Percentiles rank a stretch among this genome's conserved stretches.
These are phyloP conservation scores for Lycophotia porphyrea DNA, from an alignment of 2,888 invertebrate genomes.

Conservation along the genomic window DNA sequence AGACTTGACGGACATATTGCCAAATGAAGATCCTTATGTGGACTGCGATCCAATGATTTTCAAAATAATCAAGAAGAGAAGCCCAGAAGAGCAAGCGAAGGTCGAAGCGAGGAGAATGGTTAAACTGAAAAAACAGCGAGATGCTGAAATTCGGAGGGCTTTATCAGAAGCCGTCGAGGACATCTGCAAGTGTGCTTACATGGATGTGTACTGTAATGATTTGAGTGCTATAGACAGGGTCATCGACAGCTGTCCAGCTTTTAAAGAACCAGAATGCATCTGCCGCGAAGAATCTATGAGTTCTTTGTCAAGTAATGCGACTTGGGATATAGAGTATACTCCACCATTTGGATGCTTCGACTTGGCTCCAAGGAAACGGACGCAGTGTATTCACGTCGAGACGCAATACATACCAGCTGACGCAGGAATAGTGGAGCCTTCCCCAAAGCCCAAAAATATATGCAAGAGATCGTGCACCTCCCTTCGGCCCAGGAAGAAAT, in stretches of 20 bases:
- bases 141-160: conserved; percentile 87
- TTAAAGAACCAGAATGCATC: conserved; percentile 85
- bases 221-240: conserved; percentile 85
- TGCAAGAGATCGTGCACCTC: conserved; percentile 71
- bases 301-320: conserved; percentile 90
- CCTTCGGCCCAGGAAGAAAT: conserved; percentile 70
- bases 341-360: conserved; percentile 93
- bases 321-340: conserved; percentile 93
- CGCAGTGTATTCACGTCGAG: conserved; percentile 89
- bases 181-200: conserved; percentile 88
- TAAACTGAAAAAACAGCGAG: conserved; percentile 89
- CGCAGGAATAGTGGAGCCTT: conserved; percentile 80
- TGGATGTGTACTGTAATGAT: conserved; percentile 88
- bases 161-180: conserved; percentile 86
- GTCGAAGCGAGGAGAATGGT: conserved; percentile 89
- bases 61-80: conserved; percentile 91
- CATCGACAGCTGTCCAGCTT: conserved; percentile 85
- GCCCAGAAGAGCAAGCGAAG: conserved; percentile 89
- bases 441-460: conserved; percentile 70
- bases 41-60: conserved; percentile 93
- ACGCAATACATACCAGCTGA: conserved; percentile 91
- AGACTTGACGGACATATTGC: conserved; percentile 89
- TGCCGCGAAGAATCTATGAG: conserved; percentile 84
- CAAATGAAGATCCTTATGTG: conserved; percentile 92
- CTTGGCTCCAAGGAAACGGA: conserved; percentile 87